These are phyloP conservation scores for Dasysyrphus albostriatus DNA, from an alignment of 2,888 invertebrate species.

Conservation along the genomic window DNA sequence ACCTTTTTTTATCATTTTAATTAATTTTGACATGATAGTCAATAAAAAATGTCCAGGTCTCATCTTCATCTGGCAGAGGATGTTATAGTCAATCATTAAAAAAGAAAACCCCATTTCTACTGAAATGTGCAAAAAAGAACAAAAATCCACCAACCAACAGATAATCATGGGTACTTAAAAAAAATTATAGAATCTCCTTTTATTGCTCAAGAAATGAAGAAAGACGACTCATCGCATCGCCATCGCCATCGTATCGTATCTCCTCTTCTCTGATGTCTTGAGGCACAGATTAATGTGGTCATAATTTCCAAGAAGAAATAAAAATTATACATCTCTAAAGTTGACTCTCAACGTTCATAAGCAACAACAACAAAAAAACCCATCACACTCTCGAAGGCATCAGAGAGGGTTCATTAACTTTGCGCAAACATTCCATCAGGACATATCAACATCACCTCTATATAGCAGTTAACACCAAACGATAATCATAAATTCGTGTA, in stretches of 20 bases:
- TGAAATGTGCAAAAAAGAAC: conserved; percentile 10
- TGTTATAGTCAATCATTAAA: conserved; percentile 26
- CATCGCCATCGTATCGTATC: not conserved
- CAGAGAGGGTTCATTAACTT: conserved; percentile 47
- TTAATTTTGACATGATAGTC: conserved; percentile 14
- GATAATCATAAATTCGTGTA: conserved; percentile 39
- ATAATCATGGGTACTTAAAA: conserved; percentile 47
- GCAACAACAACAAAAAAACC: not conserved
- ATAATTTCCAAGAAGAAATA: conserved; percentile 43
- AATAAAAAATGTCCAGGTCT: not conserved
- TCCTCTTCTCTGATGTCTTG: not conserved
- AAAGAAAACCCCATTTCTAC: conserved; percentile 11
- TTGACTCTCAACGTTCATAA: conserved; percentile 1
- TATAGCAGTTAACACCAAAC: conserved; percentile 36
- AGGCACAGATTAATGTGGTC: conserved; percentile 44
- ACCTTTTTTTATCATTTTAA: conserved; percentile 9
- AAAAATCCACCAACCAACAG: conserved; percentile 21
- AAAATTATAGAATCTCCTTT: conserved; percentile 34
- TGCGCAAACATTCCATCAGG: conserved; percentile 39
- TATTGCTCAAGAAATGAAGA: conserved; percentile 33
- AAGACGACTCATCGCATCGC: conserved; percentile 5
- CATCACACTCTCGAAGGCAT: not conserved
- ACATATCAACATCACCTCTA: conserved; percentile 25
- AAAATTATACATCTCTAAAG: conserved; percentile 25
- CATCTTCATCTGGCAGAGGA: not conserved